Conservation (phyloP, 2,797 vertebrate species). For the Sus cebifrons region DNA sequence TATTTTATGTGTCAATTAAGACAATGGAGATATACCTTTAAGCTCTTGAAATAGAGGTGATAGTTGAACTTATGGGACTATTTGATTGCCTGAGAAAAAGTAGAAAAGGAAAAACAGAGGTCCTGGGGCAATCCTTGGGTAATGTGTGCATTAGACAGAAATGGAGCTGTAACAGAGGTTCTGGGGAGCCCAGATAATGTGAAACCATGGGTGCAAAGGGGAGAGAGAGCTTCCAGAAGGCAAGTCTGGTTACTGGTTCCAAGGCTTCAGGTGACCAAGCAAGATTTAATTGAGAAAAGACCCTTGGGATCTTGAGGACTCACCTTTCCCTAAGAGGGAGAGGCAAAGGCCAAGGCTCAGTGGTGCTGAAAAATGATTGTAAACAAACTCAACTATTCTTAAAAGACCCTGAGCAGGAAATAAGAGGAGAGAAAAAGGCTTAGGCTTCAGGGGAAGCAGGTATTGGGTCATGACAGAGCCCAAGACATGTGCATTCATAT, state of each 20-base stretch:
- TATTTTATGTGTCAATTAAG: not conserved
- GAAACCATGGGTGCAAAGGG: fast-evolving
- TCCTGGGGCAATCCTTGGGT: too few relatives aligned
- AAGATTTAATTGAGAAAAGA: not conserved
- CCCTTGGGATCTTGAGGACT: not conserved
- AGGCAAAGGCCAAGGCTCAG: not conserved
- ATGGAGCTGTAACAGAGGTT: not conserved
- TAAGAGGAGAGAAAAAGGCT: not conserved
- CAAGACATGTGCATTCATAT: fast-evolving
- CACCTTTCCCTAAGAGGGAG: not conserved
- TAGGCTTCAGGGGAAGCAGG: too few relatives aligned
- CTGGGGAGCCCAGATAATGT: fast-evolving
- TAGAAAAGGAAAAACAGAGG: not conserved
- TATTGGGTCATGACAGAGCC: fast-evolving
- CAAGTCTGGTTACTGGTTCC: not conserved
- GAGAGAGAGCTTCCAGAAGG: not conserved
- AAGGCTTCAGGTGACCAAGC: not conserved
- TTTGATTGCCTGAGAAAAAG: not conserved
- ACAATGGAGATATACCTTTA: not conserved
- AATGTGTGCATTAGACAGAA: too few relatives aligned
- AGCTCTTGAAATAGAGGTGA: not conserved
- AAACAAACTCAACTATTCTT: not conserved
- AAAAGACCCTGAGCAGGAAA: not conserved
- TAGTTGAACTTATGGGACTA: not conserved
- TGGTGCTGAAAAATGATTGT: not conserved